phyloP scores from a whole-genome alignment of 2,888 invertebrate species.

The Willowsia nigromaculata region DNA sequence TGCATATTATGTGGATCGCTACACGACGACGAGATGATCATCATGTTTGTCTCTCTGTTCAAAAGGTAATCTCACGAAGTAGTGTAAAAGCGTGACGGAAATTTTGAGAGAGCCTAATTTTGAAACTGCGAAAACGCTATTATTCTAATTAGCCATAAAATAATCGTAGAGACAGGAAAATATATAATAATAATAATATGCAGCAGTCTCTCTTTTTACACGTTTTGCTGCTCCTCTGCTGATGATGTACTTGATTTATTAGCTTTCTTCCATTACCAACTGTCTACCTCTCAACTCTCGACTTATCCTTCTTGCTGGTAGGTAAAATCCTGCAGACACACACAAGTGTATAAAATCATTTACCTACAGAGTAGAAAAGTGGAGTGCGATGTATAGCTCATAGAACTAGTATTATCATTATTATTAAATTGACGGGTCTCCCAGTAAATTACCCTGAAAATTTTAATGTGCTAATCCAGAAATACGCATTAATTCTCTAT shows the following conservation, averaged over 20 bases:
- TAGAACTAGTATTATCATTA: constrained; percentile 38
- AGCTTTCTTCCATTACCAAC: constrained; percentile 18
- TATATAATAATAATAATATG: background rate
- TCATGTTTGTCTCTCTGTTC: background rate
- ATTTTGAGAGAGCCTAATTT: constrained; percentile 59
- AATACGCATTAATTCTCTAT: constrained; percentile 31
- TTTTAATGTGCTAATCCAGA: constrained; percentile 64
- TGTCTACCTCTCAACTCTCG: no score
- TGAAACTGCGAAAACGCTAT: constrained; percentile 62
- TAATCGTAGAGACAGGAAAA: constrained; percentile 48
- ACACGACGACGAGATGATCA: no score
- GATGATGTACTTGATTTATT: background rate
- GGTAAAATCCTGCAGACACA: background rate
- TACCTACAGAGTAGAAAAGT: constrained; percentile 65
- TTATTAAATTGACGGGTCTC: constrained; percentile 34
- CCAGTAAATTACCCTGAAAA: constrained; percentile 50
- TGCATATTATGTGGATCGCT: background rate
- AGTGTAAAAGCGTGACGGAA: constrained; percentile 70
- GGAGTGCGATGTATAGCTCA: background rate
- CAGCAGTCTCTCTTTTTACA: background rate
- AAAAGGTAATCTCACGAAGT: constrained; percentile 57
- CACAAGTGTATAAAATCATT: constrained; percentile 63
- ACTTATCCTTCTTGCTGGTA: background rate
- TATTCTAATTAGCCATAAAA: constrained; percentile 71
- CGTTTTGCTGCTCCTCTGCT: background rate